phyloP scores from a whole-genome alignment of 2,888 invertebrate species.

The Sinotaia quadrata region DNA sequence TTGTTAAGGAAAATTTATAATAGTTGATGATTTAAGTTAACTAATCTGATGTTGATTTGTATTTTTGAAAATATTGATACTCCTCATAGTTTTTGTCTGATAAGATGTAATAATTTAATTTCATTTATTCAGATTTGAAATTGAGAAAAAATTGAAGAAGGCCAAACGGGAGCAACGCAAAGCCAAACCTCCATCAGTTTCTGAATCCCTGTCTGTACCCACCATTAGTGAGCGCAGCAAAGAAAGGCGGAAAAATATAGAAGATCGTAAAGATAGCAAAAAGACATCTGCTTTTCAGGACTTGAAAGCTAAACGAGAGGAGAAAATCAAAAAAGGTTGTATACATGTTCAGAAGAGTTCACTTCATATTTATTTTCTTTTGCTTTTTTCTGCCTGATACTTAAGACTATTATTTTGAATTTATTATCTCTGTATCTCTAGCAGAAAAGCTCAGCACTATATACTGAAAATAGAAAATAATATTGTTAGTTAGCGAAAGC shows the following conservation, averaged over 20 bases:
- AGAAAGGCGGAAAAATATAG: conserved; percentile 91
- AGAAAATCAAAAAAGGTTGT: conserved; percentile 84
- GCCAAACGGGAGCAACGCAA: conserved; percentile 81
- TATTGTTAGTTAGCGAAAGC: too few relatives aligned
- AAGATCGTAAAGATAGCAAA: conserved; percentile 83
- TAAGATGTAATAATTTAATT: not conserved
- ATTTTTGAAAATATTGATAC: too few relatives aligned
- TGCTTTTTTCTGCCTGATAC: too few relatives aligned
- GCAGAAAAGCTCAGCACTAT: too few relatives aligned
- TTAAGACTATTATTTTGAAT: too few relatives aligned
- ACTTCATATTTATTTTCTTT: too few relatives aligned
- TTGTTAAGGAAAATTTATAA: too few relatives aligned
- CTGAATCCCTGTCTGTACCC: conserved; percentile 35
- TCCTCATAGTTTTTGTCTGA: not conserved
- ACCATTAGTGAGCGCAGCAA: conserved; percentile 77
- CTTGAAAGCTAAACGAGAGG: conserved; percentile 90
- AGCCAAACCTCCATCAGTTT: conserved; percentile 37
- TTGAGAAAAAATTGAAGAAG: conserved; percentile 90
- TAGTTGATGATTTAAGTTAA: too few relatives aligned
- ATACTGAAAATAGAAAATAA: too few relatives aligned
- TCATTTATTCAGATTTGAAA: conserved; percentile 83
- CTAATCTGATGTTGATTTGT: too few relatives aligned
- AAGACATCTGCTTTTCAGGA: conserved; percentile 95
- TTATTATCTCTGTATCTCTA: too few relatives aligned
- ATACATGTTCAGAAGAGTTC: too few relatives aligned